Percentiles rank a stretch among this genome's conserved stretches.
These are phyloP conservation scores for Synanceia verrucosa DNA, from an alignment of 2,797 vertebrate genomes.

Conservation along the genomic window DNA sequence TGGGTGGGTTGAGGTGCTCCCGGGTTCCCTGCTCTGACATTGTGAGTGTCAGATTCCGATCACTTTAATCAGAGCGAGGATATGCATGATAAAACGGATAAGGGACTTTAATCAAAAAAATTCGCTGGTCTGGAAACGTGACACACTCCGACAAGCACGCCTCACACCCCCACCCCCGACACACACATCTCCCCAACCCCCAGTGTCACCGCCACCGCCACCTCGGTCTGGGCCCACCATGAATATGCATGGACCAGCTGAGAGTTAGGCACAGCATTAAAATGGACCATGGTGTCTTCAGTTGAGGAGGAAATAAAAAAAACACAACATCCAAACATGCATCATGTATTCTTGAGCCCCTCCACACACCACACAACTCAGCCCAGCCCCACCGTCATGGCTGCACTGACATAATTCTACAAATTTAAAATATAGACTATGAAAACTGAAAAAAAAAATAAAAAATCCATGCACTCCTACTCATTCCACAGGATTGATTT, in stretches of 20 bases:
- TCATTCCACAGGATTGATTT: slow-evolving; percentile 17
- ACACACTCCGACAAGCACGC: slow-evolving; percentile 97
- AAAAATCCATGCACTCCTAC: not conserved
- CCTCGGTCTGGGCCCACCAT: slow-evolving; percentile 88
- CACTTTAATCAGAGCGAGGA: slow-evolving; percentile 99
- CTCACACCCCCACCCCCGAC: slow-evolving; percentile 76
- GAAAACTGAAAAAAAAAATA: slow-evolving; percentile 1
- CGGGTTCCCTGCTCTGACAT: slow-evolving; percentile 93
- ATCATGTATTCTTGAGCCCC: not conserved
- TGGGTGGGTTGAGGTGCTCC: slow-evolving; percentile 81
- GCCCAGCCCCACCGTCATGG: not conserved
- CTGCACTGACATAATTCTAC: not conserved
- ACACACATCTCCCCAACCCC: slow-evolving; percentile 74
- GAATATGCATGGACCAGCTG: slow-evolving; percentile 93
- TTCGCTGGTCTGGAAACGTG: slow-evolving; percentile 99
- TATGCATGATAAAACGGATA: slow-evolving; percentile 99
- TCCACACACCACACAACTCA: not conserved
- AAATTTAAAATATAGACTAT: slow-evolving; percentile 12
- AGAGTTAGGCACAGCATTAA: slow-evolving; percentile 90
- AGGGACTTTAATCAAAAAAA: slow-evolving; percentile 99
- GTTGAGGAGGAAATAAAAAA: slow-evolving; percentile 55
- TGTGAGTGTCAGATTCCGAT: slow-evolving; percentile 99
- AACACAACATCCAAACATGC: slow-evolving; percentile 48
- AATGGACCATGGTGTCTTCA: slow-evolving; percentile 89
- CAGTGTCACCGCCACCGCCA: slow-evolving; percentile 85